A percentile compares a stretch with the other conserved stretches of the same genome.
Conservation (phyloP, 2,888 invertebrate species). For the Caenorhabditis drosophilae region DNA sequence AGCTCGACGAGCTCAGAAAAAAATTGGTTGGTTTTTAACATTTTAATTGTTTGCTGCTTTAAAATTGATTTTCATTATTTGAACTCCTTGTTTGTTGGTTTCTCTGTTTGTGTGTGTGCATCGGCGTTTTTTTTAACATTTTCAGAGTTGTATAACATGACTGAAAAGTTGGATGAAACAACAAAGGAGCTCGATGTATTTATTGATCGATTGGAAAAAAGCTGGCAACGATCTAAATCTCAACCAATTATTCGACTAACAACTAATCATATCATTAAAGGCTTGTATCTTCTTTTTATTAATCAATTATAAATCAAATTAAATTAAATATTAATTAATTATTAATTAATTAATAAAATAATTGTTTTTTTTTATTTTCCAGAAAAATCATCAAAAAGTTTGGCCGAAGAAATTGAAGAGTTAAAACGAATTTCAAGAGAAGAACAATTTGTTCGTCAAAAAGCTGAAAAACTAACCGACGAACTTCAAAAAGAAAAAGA, state of each 20-base stretch:
- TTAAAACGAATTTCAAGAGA: slow-evolving; percentile 53
- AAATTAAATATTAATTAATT: no score
- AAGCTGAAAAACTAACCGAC: slow-evolving; percentile 57
- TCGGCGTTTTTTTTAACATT: no score
- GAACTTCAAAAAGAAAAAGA: slow-evolving; percentile 54
- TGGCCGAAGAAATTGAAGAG: slow-evolving; percentile 42
- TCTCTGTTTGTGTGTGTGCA: no score
- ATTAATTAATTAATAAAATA: no score
- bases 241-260: slow-evolving; percentile 16
- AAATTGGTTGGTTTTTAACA: slow-evolving; percentile 11
- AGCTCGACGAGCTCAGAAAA: slow-evolving; percentile 7
- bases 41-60: background rate
- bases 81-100: no score
- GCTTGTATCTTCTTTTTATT: no score
- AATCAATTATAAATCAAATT: no score
- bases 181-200: slow-evolving; percentile 49
- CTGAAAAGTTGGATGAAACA: slow-evolving; percentile 52
- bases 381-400: slow-evolving; percentile 26
- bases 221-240: slow-evolving; percentile 29
- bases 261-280: slow-evolving; percentile 5
- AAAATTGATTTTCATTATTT: no score
- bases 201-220: slow-evolving; percentile 42
- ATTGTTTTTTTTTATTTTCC: no score
- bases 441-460: slow-evolving; percentile 45
- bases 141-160: slow-evolving; percentile 46